Conservation (phyloP, 1,140 invertebrate species). For the Papilio glaucus region DNA sequence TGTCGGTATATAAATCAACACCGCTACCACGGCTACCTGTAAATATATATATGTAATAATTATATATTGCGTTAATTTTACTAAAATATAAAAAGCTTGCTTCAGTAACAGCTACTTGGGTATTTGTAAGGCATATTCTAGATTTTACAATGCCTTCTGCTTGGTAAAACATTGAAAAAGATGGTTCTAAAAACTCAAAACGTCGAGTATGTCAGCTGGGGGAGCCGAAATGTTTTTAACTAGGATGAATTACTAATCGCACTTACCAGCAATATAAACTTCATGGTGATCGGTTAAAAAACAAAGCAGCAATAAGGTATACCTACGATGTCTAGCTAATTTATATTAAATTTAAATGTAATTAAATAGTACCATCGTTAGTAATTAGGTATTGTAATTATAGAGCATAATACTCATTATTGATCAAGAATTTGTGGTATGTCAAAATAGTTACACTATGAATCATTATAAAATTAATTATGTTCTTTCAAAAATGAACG, state of each 20-base stretch:
- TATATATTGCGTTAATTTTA: too few relatives aligned
- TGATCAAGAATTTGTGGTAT: background rate
- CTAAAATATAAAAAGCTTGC: too few relatives aligned
- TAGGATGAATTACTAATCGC: too few relatives aligned
- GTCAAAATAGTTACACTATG: background rate
- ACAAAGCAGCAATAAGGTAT: background rate
- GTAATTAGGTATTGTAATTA: slow-evolving; percentile 9
- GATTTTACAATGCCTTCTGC: too few relatives aligned
- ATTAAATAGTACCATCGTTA: background rate
- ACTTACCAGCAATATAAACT: background rate
- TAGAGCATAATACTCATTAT: background rate
- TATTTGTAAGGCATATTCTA: too few relatives aligned
- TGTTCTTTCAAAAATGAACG: too few relatives aligned
- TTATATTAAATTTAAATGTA: slow-evolving; percentile 1
- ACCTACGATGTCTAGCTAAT: background rate
- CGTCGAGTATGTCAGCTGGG: too few relatives aligned
- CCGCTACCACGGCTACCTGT: background rate
- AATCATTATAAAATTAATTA: background rate
- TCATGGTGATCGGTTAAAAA: background rate
- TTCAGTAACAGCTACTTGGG: too few relatives aligned
- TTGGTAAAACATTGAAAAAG: too few relatives aligned
- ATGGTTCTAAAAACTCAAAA: too few relatives aligned
- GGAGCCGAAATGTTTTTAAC: too few relatives aligned
- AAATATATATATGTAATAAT: slow-evolving; percentile 1
- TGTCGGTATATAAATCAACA: background rate